phyloP scores from a whole-genome alignment of 2,888 invertebrate species.

The Apodemia mormo region DNA sequence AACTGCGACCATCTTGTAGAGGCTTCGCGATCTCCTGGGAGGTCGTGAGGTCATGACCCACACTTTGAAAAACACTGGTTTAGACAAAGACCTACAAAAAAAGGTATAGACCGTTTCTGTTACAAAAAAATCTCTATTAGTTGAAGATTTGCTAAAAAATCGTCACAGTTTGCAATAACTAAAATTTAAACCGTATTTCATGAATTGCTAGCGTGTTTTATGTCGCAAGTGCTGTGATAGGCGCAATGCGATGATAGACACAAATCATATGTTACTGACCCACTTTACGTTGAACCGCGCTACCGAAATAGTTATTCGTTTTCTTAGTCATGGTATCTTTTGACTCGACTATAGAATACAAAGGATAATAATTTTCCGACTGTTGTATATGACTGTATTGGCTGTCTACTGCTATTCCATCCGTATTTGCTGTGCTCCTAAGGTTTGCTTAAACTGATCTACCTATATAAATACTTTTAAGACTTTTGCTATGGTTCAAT shows the following conservation, averaged over 20 bases:
- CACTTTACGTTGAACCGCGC: conserved; percentile 48
- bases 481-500: too few relatives aligned
- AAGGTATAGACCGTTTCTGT: background rate
- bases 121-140: too few relatives aligned
- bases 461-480: too few relatives aligned
- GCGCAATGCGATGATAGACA: background rate
- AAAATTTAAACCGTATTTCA: conserved; percentile 8
- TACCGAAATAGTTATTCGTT: conserved; percentile 55
- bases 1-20: too few relatives aligned
- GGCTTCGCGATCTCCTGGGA: too few relatives aligned
- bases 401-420: too few relatives aligned
- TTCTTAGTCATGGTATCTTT: conserved; percentile 6
- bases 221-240: conserved; percentile 14
- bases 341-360: background rate
- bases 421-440: too few relatives aligned
- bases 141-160: background rate
- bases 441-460: too few relatives aligned
- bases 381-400: background rate
- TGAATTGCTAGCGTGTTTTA: background rate
- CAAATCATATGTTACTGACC: conserved; percentile 43
- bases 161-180: background rate
- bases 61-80: too few relatives aligned
- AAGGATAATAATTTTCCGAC: background rate
- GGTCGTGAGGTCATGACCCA: too few relatives aligned
- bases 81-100: too few relatives aligned